These are phyloP conservation scores for Poeciliopsis turrubarensis DNA, from an alignment of 2,113 vertebrate species.

Conservation along the genomic window DNA sequence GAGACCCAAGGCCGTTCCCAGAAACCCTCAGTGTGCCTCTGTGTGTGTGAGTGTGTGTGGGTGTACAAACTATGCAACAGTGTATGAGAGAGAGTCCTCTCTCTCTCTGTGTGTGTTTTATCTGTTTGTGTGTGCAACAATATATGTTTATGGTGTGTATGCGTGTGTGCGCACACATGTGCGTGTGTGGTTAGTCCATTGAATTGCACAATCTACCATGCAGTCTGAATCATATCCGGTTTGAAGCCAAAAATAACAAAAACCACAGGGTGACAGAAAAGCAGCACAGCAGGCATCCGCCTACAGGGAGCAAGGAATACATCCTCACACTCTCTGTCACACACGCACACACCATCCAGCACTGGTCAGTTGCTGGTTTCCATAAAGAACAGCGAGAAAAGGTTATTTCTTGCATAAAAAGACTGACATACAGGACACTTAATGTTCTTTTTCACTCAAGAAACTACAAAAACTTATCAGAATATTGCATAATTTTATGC, in stretches of 20 bases:
- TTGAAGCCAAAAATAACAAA: slow-evolving; percentile 75
- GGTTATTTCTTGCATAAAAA: background rate
- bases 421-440: background rate
- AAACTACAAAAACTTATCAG: background rate
- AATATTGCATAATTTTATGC: no score
- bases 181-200: slow-evolving; percentile 63
- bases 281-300: slow-evolving; percentile 68
- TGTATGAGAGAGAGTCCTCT: slow-evolving; percentile 13
- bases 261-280: slow-evolving; percentile 77
- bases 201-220: slow-evolving; percentile 72
- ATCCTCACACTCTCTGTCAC: slow-evolving; percentile 7
- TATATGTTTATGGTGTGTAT: slow-evolving; percentile 12
- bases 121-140: slow-evolving; percentile 7
- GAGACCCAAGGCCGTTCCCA: slow-evolving; percentile 66
- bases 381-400: slow-evolving; percentile 27
- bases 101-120: background rate
- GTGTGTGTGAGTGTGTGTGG: slow-evolving; percentile 32
- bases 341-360: slow-evolving; percentile 1
- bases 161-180: slow-evolving; percentile 3
- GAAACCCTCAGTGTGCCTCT: slow-evolving; percentile 59
- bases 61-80: slow-evolving; percentile 23
- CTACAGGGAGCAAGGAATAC: slow-evolving; percentile 50
- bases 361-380: slow-evolving; percentile 41
- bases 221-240: slow-evolving; percentile 79
- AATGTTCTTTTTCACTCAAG: background rate